Evolutionary conservation across 92 coral and sea anemone genomes (phyloP), one percentile per base, ranked within the genome.

Genomic region (Pocillopora grandis): DNA sequence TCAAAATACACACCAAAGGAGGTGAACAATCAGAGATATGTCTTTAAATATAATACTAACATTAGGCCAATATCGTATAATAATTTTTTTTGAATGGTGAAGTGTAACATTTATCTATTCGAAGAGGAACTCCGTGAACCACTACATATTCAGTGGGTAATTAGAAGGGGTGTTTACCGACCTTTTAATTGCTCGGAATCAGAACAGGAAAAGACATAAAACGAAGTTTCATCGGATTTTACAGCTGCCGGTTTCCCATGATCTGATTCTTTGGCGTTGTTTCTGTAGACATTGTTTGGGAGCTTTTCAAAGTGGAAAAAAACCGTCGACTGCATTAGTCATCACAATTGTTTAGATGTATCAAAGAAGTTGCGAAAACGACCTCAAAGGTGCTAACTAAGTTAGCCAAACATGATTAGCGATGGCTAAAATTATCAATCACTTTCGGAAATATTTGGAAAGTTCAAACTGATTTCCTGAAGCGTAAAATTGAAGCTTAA

Each of bases 311-410:
- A 80, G 57, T 58, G n/a, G 11, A 70, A 68, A 69, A 27, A 68
- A 69, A 27, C 60, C 58, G 75, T 55, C 84, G 56, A n/a, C 71
- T 23, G 68, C 70, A 59, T 57, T 35, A 69, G 35, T 72, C 31
- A 52, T 17, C 84, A 57, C 65, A 63, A 63, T 37, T 78, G 36
- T 78, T 42, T 27, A 52, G 20, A 56, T 63, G 48, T 21, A 35
- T 31, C 72, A 31, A 80, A 80, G 21, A 3, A 52, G 58, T 69
- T 35, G 72, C 80, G 80, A 82, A 75, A 83, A 52, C 79, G 86
- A 83, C 86, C 86, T 48, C 79, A 75, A 57, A 83, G 86, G 86
- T 75, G 80, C 72, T 83, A 83, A 83, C 86, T 27, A 68, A 83
- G 73, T 81, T 81, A 81, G 12, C 76, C 36, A 61, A 72, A 73